Evolutionary conservation across 2,797 vertebrate species (phyloP).

Genomic region (Peromyscus eremicus): DNA sequence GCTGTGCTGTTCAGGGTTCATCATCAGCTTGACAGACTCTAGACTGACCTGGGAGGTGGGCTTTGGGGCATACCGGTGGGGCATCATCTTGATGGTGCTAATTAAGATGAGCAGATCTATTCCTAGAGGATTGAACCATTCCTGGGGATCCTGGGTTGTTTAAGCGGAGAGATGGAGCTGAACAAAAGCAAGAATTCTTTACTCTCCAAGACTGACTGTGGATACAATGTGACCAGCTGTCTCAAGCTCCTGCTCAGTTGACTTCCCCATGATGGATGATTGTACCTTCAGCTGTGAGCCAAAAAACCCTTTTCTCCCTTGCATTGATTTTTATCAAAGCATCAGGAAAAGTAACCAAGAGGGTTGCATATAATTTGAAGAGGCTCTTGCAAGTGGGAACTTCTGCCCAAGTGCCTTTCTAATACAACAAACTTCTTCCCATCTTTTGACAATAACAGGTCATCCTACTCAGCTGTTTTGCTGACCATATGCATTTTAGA

Average conservation of each 20-base stretch:
- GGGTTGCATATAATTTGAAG: background rate
- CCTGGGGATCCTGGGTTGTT: background rate
- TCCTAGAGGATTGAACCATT: too few relatives aligned
- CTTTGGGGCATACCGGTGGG: background rate
- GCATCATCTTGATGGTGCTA: background rate
- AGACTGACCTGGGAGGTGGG: background rate
- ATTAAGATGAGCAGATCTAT: too few relatives aligned
- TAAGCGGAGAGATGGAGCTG: background rate
- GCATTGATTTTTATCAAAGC: background rate
- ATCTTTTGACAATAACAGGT: constrained; percentile 1
- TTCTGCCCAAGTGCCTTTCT: background rate
- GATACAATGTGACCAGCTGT: background rate
- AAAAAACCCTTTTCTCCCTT: background rate
- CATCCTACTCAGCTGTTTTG: background rate
- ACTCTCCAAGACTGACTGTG: background rate
- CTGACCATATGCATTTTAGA: background rate
- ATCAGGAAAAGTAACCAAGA: background rate
- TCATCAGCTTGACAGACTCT: background rate
- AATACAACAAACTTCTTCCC: background rate
- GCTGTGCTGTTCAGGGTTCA: background rate
- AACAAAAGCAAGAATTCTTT: background rate
- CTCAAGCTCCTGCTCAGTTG: background rate
- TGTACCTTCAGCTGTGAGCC: background rate
- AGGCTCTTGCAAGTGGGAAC: background rate
- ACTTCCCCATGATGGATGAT: background rate